Evolutionary conservation across 2,888 invertebrate genomes (phyloP).

Genomic region (Tachina fera): DNA sequence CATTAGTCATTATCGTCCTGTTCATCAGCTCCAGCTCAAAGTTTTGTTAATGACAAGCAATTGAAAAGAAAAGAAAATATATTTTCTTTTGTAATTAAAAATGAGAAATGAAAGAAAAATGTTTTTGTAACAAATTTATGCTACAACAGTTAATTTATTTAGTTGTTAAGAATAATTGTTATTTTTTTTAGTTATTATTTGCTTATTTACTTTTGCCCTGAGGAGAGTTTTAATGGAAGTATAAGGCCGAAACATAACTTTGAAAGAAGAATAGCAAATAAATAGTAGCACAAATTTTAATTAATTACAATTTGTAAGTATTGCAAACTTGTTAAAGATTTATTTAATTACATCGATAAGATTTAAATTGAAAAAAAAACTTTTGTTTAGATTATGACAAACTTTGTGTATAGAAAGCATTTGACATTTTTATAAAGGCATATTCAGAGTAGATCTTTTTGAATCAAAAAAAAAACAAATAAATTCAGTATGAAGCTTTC

Average conservation of each 20-base stretch:
- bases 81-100: neutral
- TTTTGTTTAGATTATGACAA: no score
- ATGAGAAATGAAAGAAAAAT: neutral
- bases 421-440: no score
- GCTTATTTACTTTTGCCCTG: neutral
- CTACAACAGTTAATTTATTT: neutral
- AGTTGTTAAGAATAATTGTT: neutral
- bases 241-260: no score
- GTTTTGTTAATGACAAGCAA: constrained; percentile 25
- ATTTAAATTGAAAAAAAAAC: no score
- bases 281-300: no score
- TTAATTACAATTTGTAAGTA: no score
- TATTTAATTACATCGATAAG: neutral
- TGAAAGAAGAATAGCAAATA: no score
- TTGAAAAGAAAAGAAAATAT: constrained; percentile 11
- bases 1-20: neutral
- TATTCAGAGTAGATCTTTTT: no score
- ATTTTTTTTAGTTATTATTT: neutral
- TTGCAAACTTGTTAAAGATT: neutral
- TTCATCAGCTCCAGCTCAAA: neutral
- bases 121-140: neutral
- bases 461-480: no score
- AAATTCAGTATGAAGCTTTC: no score
- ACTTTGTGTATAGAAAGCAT: no score
- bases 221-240: neutral